Conservation (phyloP, 2,797 vertebrate genomes). For the Macrochelys suwanniensis region DNA sequence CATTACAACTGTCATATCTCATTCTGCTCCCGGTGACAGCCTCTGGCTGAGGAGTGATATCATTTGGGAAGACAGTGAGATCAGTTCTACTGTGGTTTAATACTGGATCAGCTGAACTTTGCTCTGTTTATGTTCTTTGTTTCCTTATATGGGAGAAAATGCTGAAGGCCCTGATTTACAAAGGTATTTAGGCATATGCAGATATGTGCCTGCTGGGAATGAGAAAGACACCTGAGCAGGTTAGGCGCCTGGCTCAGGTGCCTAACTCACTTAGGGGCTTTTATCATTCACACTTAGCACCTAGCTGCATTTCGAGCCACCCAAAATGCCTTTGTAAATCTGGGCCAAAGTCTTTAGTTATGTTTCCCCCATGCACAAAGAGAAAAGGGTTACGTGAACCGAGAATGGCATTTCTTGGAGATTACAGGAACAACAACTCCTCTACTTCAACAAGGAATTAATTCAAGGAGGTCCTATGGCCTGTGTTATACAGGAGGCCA, state of each 20-base stretch:
- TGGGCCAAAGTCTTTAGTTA: neutral
- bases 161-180: neutral
- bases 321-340: neutral
- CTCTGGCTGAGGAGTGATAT: neutral
- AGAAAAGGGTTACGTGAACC: neutral
- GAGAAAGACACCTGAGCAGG: neutral
- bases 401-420: neutral
- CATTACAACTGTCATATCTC: neutral
- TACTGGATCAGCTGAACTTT: neutral
- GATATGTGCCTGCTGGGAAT: neutral
- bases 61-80: neutral
- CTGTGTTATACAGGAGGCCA: no score
- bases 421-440: neutral
- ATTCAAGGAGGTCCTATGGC: no score
- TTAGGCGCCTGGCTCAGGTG: neutral
- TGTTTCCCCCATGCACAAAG: fast-evolving
- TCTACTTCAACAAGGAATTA: no score
- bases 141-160: neutral
- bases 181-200: neutral
- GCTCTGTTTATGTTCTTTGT: neutral
- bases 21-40: fast-evolving
- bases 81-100: neutral
- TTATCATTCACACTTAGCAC: neutral
- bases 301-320: neutral
- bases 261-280: neutral